phyloP scores from a whole-genome alignment of 53 echinoderm and acorn worm genomes.

The Echinometra lucunter region DNA sequence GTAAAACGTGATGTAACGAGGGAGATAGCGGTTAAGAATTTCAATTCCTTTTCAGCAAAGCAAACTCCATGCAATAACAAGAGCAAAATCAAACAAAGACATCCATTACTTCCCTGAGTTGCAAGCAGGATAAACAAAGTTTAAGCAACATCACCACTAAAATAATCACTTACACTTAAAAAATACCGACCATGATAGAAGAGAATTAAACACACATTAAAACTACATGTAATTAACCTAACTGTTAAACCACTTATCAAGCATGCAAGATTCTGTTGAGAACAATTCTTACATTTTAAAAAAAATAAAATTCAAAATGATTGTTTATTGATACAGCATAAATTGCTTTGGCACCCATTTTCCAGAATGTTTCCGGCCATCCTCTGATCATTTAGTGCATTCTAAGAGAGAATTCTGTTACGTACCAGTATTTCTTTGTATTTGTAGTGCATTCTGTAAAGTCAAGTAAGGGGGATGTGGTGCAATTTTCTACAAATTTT shows the following conservation, averaged over 20 bases:
- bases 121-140: background rate
- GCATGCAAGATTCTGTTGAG: no score
- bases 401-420: no score
- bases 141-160: background rate
- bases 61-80: background rate
- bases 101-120: conserved; percentile 7
- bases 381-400: no score
- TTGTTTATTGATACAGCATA: background rate
- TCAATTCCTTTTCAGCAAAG: background rate
- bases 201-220: background rate
- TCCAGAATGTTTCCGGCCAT: background rate
- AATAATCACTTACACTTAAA: background rate
- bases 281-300: background rate
- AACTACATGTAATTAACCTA: background rate
- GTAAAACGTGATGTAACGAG: background rate
- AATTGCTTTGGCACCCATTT: background rate
- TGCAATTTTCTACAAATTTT: no score
- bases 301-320: background rate
- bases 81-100: background rate
- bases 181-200: background rate
- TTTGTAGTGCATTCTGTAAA: no score
- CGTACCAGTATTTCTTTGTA: no score
- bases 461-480: no score
- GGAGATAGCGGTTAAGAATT: background rate
- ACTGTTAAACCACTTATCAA: background rate